These are phyloP conservation scores for Drosophila paramelanica DNA, from an alignment of 2,888 invertebrate genomes.

Conservation along the genomic window DNA sequence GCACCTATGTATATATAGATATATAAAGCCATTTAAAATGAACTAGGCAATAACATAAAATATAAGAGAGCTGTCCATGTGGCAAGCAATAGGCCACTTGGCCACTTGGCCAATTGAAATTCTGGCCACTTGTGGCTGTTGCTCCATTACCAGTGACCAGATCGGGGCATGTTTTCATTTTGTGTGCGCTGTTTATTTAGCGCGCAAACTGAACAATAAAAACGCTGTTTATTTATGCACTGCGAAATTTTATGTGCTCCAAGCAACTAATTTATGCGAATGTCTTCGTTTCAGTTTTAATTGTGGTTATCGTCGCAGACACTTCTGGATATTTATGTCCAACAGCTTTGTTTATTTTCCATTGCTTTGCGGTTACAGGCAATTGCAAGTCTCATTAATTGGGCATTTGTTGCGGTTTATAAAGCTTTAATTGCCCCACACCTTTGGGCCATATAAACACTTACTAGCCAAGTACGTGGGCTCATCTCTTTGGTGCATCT, in stretches of 20 bases:
- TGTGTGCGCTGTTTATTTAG: conserved; percentile 44
- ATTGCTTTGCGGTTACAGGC: conserved; percentile 39
- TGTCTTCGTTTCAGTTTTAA: conserved; percentile 48
- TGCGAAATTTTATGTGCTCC: conserved; percentile 62
- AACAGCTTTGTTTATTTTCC: conserved; percentile 35
- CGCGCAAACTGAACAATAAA: conserved; percentile 64
- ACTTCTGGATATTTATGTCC: conserved; percentile 53
- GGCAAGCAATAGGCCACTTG: conserved; percentile 5
- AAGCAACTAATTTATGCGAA: conserved; percentile 57
- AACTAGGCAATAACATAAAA: conserved; percentile 15
- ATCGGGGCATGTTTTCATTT: conserved; percentile 48
- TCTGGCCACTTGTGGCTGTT: conserved; percentile 62
- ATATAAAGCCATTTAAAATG: conserved; percentile 21
- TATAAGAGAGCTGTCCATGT: conserved; percentile 4
- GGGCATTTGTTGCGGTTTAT: conserved; percentile 55
- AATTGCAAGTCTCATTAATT: conserved; percentile 61
- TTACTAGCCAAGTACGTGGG: conserved; percentile 5
- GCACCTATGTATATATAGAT: conserved; percentile 25
- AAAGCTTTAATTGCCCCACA: conserved; percentile 48
- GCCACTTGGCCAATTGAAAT: conserved; percentile 1
- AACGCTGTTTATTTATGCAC: conserved; percentile 66
- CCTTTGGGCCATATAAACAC: conserved; percentile 1
- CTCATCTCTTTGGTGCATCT: conserved; percentile 42
- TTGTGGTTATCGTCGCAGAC: conserved; percentile 45
- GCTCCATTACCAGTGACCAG: conserved; percentile 35